Conservation (phyloP, 2,797 vertebrate genomes). For the Clamator glandarius region DNA sequence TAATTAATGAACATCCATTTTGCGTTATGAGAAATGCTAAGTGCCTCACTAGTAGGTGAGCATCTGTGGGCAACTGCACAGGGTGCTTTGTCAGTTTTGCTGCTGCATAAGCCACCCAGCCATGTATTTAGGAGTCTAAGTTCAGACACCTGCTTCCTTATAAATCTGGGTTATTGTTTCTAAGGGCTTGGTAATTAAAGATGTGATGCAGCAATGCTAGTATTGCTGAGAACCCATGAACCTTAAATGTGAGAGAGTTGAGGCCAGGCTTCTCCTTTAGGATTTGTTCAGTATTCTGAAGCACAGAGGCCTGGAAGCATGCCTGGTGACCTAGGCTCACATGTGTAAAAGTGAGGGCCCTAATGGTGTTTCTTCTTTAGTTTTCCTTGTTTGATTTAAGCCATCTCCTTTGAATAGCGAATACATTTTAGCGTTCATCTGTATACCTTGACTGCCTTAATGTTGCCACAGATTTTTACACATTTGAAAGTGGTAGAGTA, state of each 20-base stretch:
- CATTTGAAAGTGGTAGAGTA: conserved; percentile 68
- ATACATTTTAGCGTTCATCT: conserved; percentile 77
- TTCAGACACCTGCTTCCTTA: conserved; percentile 18
- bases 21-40: conserved; percentile 13
- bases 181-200: conserved; percentile 43
- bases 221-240: conserved; percentile 45
- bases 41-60: conserved; percentile 44
- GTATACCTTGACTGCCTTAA: conserved; percentile 83
- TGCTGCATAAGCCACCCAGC: conserved; percentile 14
- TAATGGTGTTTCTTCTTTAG: conserved; percentile 72
- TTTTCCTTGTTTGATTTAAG: conserved; percentile 77
- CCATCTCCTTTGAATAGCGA: conserved; percentile 76
- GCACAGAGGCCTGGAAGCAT: background rate
- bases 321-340: background rate
- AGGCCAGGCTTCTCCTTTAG: conserved; percentile 21
- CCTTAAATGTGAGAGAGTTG: background rate
- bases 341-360: background rate
- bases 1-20: background rate
- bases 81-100: conserved; percentile 6
- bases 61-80: conserved; percentile 5
- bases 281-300: conserved; percentile 10
- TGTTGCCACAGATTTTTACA: conserved; percentile 78
- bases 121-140: background rate
- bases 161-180: background rate
- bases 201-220: background rate